Percentiles rank a stretch among this genome's conserved stretches.
Conservation (phyloP, 2,113 vertebrate genomes). For the Limnothrissa miodon region DNA sequence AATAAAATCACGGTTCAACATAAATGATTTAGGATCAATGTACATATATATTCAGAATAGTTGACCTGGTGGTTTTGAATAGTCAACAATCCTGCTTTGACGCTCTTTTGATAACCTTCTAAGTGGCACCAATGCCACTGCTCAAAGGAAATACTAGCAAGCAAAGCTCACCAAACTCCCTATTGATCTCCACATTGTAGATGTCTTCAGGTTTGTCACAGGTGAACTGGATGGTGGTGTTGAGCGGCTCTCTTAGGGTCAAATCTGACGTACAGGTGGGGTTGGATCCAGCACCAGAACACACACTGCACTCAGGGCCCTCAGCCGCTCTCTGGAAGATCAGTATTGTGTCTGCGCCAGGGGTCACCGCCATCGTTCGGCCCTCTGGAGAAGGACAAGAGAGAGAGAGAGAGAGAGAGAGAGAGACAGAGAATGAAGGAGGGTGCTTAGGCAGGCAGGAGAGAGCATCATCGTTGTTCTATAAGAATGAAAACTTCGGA, state of each 20-base stretch:
- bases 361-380: constrained; percentile 40
- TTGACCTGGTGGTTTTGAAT: too few species aligned
- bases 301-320: constrained; percentile 59
- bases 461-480: background rate
- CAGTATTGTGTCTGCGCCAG: constrained; percentile 51
- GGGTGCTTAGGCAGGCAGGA: too few species aligned
- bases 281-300: constrained; percentile 42
- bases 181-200: constrained; percentile 65
- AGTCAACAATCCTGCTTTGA: too few species aligned
- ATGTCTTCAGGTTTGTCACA: constrained; percentile 64
- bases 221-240: constrained; percentile 57
- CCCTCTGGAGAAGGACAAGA: constrained; percentile 45
- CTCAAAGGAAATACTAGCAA: background rate
- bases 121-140: background rate
- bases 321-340: constrained; percentile 40
- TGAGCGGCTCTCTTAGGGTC: constrained; percentile 20
- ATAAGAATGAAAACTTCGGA: background rate
- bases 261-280: constrained; percentile 44
- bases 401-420: background rate
- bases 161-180: constrained; percentile 57
- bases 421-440: background rate
- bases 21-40: too few species aligned
- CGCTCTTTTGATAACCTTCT: too few species aligned
- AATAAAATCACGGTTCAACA: too few species aligned
- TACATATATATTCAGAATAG: too few species aligned